Evolutionary conservation across 30 jellyfish, hydroid and myxozoan species (phyloP).

Genomic region (Sanderia malayensis): DNA sequence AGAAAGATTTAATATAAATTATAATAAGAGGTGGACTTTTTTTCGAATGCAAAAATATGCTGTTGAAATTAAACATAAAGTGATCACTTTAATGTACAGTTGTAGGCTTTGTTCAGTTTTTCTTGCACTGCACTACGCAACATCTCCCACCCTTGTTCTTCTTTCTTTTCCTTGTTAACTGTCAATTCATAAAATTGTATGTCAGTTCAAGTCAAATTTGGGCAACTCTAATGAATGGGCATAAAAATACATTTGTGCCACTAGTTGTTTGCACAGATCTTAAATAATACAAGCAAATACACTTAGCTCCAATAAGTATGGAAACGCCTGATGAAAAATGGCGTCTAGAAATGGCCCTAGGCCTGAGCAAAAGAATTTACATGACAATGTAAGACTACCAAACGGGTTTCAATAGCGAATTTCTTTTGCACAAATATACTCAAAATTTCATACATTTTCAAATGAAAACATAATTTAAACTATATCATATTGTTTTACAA

Average conservation of each 20-base stretch:
- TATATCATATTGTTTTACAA: no score
- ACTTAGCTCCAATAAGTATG: no score
- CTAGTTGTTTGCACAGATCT: background rate
- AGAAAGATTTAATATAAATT: background rate
- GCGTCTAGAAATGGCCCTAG: no score
- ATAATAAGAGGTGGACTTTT: background rate
- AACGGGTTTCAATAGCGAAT: no score
- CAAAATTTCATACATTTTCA: no score
- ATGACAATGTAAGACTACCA: no score
- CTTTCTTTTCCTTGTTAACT: background rate
- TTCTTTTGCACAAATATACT: no score
- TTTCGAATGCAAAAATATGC: background rate
- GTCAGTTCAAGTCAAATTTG: background rate
- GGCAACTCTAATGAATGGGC: background rate
- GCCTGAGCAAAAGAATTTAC: no score
- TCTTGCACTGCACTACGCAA: conserved; percentile 1
- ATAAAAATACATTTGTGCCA: background rate
- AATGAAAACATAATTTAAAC: no score
- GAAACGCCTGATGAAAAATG: no score
- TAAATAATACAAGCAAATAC: background rate
- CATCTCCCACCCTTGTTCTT: background rate
- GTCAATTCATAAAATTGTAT: background rate
- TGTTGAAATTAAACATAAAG: background rate
- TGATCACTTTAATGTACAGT: background rate
- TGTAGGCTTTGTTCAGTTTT: background rate